A percentile compares a stretch with the other conserved stretches of the same genome.
phyloP scores from a whole-genome alignment of 2,113 vertebrate species.

The Pyxicephalus adspersus region DNA sequence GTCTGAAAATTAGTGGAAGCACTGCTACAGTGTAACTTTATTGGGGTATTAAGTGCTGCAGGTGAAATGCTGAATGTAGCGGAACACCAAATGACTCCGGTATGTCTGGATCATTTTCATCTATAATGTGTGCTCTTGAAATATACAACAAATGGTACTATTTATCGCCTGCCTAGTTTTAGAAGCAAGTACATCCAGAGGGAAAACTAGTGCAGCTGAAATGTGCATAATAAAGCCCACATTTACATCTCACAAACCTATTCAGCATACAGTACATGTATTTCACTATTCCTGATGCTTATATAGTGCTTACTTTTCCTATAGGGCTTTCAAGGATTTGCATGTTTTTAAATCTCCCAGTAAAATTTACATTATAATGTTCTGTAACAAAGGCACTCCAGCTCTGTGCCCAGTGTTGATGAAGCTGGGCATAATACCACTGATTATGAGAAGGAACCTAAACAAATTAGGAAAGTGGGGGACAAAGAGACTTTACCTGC shows the following conservation, averaged over 20 bases:
- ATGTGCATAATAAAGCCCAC: not conserved
- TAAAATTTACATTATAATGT: too few species aligned
- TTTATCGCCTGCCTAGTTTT: not conserved
- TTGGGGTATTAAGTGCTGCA: constrained; percentile 28
- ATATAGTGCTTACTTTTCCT: too few species aligned
- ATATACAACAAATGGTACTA: not conserved
- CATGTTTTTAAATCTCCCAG: too few species aligned
- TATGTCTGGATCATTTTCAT: not conserved
- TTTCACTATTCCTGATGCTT: too few species aligned
- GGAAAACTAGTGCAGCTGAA: not conserved
- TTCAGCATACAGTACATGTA: too few species aligned
- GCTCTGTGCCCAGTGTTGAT: too few species aligned
- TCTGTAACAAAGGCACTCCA: too few species aligned
- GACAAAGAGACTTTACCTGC: too few species aligned
- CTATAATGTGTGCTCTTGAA: not conserved
- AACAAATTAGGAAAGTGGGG: too few species aligned
- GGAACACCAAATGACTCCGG: not conserved
- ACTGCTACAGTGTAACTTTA: constrained; percentile 33
- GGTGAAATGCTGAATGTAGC: constrained; percentile 20
- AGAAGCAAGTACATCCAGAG: not conserved
- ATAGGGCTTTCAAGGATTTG: too few species aligned
- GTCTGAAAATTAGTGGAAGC: constrained; percentile 25
- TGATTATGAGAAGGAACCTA: too few species aligned
- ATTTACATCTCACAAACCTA: not conserved
- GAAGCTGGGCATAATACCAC: too few species aligned